These are phyloP conservation scores for Eurystomus gularis DNA, from an alignment of 2,113 vertebrate genomes.

Conservation along the genomic window DNA sequence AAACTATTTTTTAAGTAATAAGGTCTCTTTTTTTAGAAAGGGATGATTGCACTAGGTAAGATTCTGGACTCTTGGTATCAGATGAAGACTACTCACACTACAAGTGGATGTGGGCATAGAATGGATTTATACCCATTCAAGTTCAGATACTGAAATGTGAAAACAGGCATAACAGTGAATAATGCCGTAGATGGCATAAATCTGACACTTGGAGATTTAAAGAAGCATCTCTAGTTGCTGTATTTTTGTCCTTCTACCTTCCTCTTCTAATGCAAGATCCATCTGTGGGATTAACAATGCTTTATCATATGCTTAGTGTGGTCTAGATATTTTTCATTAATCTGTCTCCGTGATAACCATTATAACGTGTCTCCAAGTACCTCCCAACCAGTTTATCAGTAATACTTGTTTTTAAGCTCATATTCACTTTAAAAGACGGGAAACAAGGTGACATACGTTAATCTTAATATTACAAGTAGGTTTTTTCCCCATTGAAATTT, in stretches of 20 bases:
- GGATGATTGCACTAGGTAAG: not conserved
- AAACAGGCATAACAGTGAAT: not conserved
- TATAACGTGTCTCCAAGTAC: not conserved
- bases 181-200: not conserved
- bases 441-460: not conserved
- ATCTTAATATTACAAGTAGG: not conserved
- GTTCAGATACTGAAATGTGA: not conserved
- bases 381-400: not conserved
- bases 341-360: not conserved
- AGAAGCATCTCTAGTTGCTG: not conserved
- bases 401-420: not conserved
- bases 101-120: not conserved
- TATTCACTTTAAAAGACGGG: not conserved
- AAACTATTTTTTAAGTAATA: not conserved
- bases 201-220: not conserved
- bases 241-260: not conserved
- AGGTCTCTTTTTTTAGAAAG: not conserved
- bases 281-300: not conserved
- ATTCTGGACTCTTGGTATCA: not conserved
- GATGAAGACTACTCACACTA: not conserved
- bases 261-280: not conserved
- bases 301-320: not conserved
- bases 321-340: not conserved
- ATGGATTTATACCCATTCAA: not conserved
- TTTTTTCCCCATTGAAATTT: not conserved